These are phyloP conservation scores for Zaprionus taronus DNA, from an alignment of 1,140 invertebrate species.

Conservation along the genomic window DNA sequence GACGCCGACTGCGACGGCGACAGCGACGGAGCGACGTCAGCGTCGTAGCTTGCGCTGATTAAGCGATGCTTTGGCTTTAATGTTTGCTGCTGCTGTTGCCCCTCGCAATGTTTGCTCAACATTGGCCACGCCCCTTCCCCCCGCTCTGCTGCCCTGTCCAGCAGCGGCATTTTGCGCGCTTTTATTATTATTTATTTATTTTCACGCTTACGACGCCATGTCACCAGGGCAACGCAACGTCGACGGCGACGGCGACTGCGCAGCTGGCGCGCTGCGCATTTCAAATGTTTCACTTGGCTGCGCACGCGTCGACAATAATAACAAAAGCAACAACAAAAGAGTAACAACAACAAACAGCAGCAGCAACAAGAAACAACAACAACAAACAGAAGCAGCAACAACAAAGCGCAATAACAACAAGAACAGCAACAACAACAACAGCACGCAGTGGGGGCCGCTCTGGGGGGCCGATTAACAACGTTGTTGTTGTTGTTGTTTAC, in stretches of 20 bases:
- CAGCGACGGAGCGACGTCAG: too few relatives aligned
- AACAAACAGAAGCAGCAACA: slow-evolving; percentile 25
- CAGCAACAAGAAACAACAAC: slow-evolving; percentile 18
- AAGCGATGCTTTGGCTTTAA: slow-evolving; percentile 41
- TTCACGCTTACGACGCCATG: slow-evolving; percentile 75
- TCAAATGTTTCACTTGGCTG: slow-evolving; percentile 76
- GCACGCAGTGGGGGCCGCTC: slow-evolving; percentile 29
- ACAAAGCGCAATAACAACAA: slow-evolving; percentile 9
- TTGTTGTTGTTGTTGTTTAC: background rate
- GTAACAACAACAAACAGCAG: slow-evolving; percentile 29
- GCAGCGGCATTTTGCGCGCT: slow-evolving; percentile 27
- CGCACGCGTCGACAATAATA: slow-evolving; percentile 64
- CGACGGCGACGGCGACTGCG: slow-evolving; percentile 3
- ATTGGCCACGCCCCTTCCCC: slow-evolving; percentile 45
- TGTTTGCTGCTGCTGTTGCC: background rate
- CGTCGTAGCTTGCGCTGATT: slow-evolving; percentile 27
- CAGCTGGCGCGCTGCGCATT: slow-evolving; percentile 21
- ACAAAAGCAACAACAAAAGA: slow-evolving; percentile 30
- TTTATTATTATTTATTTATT: slow-evolving; percentile 80
- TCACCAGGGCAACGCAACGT: slow-evolving; percentile 44
- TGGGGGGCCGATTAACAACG: slow-evolving; percentile 47
- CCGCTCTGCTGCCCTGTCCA: slow-evolving; percentile 9
- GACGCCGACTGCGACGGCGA: slow-evolving; percentile 14
- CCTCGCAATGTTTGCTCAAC: slow-evolving; percentile 62
- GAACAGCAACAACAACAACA: slow-evolving; percentile 12